phyloP scores from a whole-genome alignment of 1,140 invertebrate species.

The Nymphalis io region DNA sequence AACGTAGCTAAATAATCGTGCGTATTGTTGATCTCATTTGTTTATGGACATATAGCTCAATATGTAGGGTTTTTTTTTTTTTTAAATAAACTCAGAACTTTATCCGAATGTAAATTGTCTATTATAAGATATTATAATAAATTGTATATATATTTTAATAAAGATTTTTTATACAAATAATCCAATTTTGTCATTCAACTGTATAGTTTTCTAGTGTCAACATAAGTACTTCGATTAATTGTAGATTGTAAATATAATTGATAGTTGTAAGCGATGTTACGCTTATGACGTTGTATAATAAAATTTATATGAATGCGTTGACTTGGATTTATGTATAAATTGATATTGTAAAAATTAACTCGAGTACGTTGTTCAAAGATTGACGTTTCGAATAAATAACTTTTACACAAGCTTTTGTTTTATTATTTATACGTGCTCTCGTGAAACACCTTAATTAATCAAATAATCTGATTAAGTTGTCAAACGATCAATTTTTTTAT shows the following conservation, averaged over 20 bases:
- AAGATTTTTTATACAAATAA: slow-evolving; percentile 74
- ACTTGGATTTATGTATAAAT: slow-evolving; percentile 76
- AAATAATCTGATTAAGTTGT: not conserved
- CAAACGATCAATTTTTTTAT: not conserved
- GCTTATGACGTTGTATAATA: slow-evolving; percentile 74
- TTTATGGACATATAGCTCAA: slow-evolving; percentile 77
- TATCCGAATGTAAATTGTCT: slow-evolving; percentile 65
- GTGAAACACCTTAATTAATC: too few species aligned
- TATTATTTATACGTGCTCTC: slow-evolving; percentile 8
- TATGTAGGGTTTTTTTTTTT: slow-evolving; percentile 67
- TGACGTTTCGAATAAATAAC: slow-evolving; percentile 77
- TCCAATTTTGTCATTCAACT: slow-evolving; percentile 64
- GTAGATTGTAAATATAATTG: slow-evolving; percentile 67
- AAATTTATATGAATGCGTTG: slow-evolving; percentile 77
- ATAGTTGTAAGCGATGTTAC: slow-evolving; percentile 71
- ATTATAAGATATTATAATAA: slow-evolving; percentile 64
- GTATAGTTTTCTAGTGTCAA: slow-evolving; percentile 69
- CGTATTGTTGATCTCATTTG: slow-evolving; percentile 78
- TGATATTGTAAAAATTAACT: slow-evolving; percentile 77
- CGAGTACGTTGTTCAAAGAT: slow-evolving; percentile 76
- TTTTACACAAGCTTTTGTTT: slow-evolving; percentile 65
- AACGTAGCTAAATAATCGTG: slow-evolving; percentile 56
- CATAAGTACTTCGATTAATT: slow-evolving; percentile 53
- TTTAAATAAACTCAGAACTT: slow-evolving; percentile 65
- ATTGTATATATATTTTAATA: slow-evolving; percentile 74